Base-by-base conservation (phyloP, 2,888 invertebrate genomes). In the Parnassius mnemosyne region DNA sequence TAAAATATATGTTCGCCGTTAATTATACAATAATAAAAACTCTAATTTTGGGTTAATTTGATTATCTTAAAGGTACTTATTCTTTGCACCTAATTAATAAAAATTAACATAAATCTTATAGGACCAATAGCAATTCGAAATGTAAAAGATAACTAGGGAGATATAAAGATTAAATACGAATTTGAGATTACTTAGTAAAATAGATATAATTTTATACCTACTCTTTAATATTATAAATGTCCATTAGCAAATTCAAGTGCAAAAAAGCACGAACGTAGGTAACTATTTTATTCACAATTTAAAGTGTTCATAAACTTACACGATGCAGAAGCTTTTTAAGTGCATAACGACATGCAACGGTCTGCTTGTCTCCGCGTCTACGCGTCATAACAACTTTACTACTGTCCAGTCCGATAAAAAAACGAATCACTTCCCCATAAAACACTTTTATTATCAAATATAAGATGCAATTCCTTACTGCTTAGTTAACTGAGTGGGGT, bases 401-500 rank as follows among this genome's bases (percentile, higher is more conserved):
- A 68, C 71, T 75, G 76, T 76, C 79, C 75, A 71, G 75, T 75
- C 70, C 69, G 69, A 73, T 66, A 74, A 75, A 71, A 70, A 62
- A 76, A 78, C 74, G 85, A 80, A 85, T 86, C 85, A 85, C 87
- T 79, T 72, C 57, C 68, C 72, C 81, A 78, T 87, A 81, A 87
- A 85, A 80, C 74, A 67, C 69, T 81, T 85, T 87, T 85, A 87
- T 78, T 80, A 75, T 76, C 75, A 66, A 64, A 74, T 68, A 78
- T 73, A 74, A 74, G 74, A 74, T 70, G 74, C 78, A 81, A 80
- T 78, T 75, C 79, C 77, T 80, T 74, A 70, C 73, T 70, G 70
- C 75, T 74, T 73, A 70, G 64, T 68, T 66, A 71, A 71, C 69
- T 69, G 71, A 66, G 66, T 65, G 66, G 16, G 13, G 13, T 49